Conservation (phyloP, 2,888 invertebrate genomes). For the Pyrgus malvae region DNA sequence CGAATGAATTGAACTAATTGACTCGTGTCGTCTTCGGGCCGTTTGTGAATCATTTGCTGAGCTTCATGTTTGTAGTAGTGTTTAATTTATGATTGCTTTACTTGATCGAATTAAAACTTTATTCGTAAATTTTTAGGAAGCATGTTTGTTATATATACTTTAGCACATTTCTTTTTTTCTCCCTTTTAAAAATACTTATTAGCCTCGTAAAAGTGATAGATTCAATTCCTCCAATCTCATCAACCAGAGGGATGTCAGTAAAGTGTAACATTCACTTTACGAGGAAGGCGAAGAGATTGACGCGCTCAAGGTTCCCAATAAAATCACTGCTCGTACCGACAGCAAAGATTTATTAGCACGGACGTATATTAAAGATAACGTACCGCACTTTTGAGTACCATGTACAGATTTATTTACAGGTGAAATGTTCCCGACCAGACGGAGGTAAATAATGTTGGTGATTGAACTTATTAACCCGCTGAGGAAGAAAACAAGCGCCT, state of each 20-base stretch:
- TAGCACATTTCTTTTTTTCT: not conserved
- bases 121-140: no score
- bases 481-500: slow-evolving; percentile 13
- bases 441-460: not conserved
- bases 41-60: slow-evolving; percentile 22
- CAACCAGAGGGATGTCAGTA: not conserved
- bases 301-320: slow-evolving; percentile 7
- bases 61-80: slow-evolving; percentile 2
- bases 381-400: not conserved
- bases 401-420: not conserved
- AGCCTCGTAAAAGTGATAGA: not conserved
- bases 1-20: slow-evolving; percentile 29
- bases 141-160: no score
- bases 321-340: not conserved
- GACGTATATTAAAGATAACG: not conserved
- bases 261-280: slow-evolving; percentile 17
- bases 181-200: not conserved
- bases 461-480: slow-evolving; percentile 23
- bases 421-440: not conserved
- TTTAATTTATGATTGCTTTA: no score
- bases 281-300: slow-evolving; percentile 13
- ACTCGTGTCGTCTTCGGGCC: slow-evolving; percentile 34
- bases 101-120: no score
- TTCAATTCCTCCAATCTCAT: slow-evolving; percentile 1
- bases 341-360: not conserved